Evolutionary conservation across 1,140 invertebrate genomes (phyloP), one percentile per base, ranked within the genome.

Genomic region (Pseudoatta argentina): DNA sequence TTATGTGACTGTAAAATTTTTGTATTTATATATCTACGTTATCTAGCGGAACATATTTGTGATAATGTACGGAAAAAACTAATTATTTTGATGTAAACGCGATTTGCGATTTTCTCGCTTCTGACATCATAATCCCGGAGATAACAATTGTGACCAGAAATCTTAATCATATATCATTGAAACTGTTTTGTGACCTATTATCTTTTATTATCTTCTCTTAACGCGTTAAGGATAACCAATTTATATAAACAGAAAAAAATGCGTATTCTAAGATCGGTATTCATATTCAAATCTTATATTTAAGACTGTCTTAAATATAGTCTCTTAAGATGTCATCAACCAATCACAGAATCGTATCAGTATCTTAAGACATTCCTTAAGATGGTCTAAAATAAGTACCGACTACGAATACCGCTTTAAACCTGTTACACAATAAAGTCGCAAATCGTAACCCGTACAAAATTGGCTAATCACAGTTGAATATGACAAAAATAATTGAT

Each of bases 1-100:
- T 57, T 61, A 76, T 76, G 34, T 30, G n/a, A 44, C 12, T 67
- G 34, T 34, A 73, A 73, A 73, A 18, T n/a, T 77, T 64, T 63
- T 10, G 18, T 55, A 51, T 24, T 71, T 24, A 71, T 16, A 3
- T 59, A 67, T 73, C 10, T 55, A 30, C 21, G 21, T 72, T 53
- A n/a, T 39, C 8, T 30, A 39, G 10, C 4, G 18, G 0, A n/a
- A 7, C 64, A 14, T 27, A 12, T 27, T 24, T 21, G 69, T 18
- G 24, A 12, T 16, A 8, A 2, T 27, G 24, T 18, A 39, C 34
- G 21, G 21, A 24, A 61, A 34, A 44, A 44, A 3, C 18, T n/a
- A 44, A 27, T 39, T 39, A 39, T 44, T 76, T 63, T 27, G 3
- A 67, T 7, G 18, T 7, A 73, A n/a, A 16, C 16, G 8, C 24